Conservation (phyloP, 1,140 invertebrate species). For the Aphaenogaster floridana region DNA sequence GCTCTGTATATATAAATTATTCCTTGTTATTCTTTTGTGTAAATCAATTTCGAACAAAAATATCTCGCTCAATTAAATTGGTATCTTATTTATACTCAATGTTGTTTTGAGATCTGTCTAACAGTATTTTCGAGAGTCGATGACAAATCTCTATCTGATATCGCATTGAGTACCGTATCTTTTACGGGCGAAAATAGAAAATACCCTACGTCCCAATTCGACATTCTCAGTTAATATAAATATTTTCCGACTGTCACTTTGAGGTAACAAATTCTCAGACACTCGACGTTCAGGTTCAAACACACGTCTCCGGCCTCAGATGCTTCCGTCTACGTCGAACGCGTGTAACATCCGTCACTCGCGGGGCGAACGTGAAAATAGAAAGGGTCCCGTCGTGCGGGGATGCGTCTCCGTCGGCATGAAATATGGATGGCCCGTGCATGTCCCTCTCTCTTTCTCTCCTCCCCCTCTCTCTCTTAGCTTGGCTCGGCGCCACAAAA, state of each 20-base stretch:
- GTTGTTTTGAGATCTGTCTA: neutral
- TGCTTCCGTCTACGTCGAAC: conserved; percentile 60
- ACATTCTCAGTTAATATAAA: conserved; percentile 15
- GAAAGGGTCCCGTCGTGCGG: conserved; percentile 28
- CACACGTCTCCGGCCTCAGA: conserved; percentile 33
- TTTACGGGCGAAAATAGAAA: conserved; percentile 6
- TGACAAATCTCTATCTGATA: neutral
- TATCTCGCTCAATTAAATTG: conserved; percentile 25
- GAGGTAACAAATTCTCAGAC: conserved; percentile 42
- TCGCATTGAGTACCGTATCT: conserved; percentile 16
- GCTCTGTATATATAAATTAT: conserved; percentile 29
- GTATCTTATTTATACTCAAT: neutral
- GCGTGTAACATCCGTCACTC: conserved; percentile 60
- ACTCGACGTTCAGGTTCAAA: conserved; percentile 27
- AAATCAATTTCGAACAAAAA: conserved; percentile 34
- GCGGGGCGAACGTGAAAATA: conserved; percentile 66
- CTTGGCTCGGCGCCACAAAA: conserved; percentile 81
- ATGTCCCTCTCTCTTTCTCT: conserved; percentile 7
- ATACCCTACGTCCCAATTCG: neutral
- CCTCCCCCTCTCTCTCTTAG: conserved; percentile 58
- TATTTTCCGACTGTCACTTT: conserved; percentile 40
- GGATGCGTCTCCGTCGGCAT: conserved; percentile 64
- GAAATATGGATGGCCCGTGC: conserved; percentile 80
- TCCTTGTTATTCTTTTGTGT: neutral
- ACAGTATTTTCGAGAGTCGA: neutral